A percentile compares a stretch with the other conserved stretches of the same genome.
Evolutionary conservation across 2,888 invertebrate genomes (phyloP).

Genomic region (Epirrhoe alternata): DNA sequence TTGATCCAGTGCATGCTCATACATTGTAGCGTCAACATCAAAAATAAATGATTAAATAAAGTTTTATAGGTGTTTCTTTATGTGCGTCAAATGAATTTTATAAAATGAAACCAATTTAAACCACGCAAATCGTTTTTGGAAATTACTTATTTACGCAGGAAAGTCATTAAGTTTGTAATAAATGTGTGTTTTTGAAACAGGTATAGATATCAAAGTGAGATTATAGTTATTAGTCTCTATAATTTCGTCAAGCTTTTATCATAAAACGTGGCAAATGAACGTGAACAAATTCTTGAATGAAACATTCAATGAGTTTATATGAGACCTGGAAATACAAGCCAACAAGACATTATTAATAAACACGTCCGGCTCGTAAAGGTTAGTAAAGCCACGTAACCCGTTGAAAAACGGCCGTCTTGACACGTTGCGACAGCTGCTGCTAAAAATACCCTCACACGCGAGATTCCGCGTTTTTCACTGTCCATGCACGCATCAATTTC

Average conservation of each 20-base stretch:
- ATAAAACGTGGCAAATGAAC: not conserved
- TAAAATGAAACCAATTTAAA: too few relatives aligned
- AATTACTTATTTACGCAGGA: too few relatives aligned
- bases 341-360: slow-evolving; percentile 43
- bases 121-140: too few relatives aligned
- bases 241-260: not conserved
- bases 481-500: slow-evolving; percentile 80
- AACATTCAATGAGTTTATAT: not conserved
- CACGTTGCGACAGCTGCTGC: slow-evolving; percentile 76
- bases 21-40: not conserved
- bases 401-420: slow-evolving; percentile 63
- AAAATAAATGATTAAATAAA: not conserved
- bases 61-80: not conserved
- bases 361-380: slow-evolving; percentile 48
- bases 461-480: slow-evolving; percentile 84
- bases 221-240: too few relatives aligned
- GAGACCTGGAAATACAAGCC: slow-evolving; percentile 15
- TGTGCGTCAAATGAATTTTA: too few relatives aligned
- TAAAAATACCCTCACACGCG: slow-evolving; percentile 75
- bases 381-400: slow-evolving; percentile 51
- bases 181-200: too few relatives aligned
- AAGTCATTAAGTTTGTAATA: too few relatives aligned
- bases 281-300: not conserved
- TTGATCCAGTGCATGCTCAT: slow-evolving; percentile 43
- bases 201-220: too few relatives aligned